Evolutionary conservation across 2,888 invertebrate genomes (phyloP).

Genomic region (Lasioglossum morio): DNA sequence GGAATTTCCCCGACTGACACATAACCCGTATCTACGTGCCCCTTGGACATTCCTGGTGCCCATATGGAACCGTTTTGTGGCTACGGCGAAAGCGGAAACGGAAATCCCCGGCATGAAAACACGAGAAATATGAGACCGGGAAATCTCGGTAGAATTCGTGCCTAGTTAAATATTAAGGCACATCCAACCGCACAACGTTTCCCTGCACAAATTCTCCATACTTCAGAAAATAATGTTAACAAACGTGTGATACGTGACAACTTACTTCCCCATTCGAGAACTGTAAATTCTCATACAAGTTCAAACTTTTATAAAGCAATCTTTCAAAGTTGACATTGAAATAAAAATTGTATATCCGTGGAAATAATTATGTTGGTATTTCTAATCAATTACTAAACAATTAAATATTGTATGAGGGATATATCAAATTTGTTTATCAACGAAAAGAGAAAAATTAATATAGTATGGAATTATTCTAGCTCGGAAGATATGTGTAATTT

Average conservation of each 20-base stretch:
- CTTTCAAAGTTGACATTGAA: too few species aligned
- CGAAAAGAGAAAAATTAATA: too few species aligned
- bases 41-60: background rate
- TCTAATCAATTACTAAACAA: too few species aligned
- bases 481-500: too few species aligned
- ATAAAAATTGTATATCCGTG: too few species aligned
- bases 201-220: background rate
- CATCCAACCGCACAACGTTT: background rate
- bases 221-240: background rate
- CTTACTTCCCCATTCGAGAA: too few species aligned
- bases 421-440: too few species aligned
- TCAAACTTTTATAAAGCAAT: too few species aligned
- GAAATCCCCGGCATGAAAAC: slow-evolving; percentile 16
- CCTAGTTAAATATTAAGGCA: background rate
- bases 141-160: background rate
- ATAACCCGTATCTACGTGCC: slow-evolving; percentile 36
- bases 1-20: slow-evolving; percentile 46
- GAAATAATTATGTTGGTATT: too few species aligned
- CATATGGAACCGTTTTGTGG: slow-evolving; percentile 31
- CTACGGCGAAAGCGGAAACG: background rate
- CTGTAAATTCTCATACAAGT: too few species aligned
- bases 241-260: background rate
- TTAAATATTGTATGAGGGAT: too few species aligned
- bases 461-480: too few species aligned
- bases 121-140: background rate